A percentile compares a stretch with the other conserved stretches of the same genome.
phyloP scores from a whole-genome alignment of 1,140 invertebrate species.

The Hylyphantes graminicola region DNA sequence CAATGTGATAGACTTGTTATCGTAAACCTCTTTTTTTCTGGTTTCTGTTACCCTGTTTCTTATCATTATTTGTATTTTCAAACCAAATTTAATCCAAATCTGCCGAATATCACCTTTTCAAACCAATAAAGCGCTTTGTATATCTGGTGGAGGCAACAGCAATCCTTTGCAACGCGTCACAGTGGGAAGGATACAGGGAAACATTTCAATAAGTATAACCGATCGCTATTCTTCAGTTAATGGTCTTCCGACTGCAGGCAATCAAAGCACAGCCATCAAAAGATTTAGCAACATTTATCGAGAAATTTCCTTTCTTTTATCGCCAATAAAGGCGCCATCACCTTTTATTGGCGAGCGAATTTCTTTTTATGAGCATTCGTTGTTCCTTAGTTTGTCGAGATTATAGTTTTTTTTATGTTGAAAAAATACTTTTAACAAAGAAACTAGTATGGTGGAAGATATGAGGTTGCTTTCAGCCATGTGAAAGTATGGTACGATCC shows the following conservation, averaged over 20 bases:
- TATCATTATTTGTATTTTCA: too few relatives aligned
- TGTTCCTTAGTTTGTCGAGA: slow-evolving; percentile 21
- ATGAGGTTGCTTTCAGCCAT: background rate
- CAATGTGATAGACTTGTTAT: too few relatives aligned
- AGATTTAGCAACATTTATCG: slow-evolving; percentile 58
- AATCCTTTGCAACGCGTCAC: too few relatives aligned
- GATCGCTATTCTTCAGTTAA: slow-evolving; percentile 38
- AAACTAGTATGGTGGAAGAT: background rate
- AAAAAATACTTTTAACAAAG: slow-evolving; percentile 34
- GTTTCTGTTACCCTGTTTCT: too few relatives aligned
- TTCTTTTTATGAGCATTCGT: slow-evolving; percentile 41
- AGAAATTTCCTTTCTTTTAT: slow-evolving; percentile 56
- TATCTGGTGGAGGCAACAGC: too few relatives aligned
- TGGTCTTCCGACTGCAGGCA: slow-evolving; percentile 38
- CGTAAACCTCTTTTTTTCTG: too few relatives aligned
- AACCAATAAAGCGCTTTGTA: too few relatives aligned
- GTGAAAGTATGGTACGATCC: too few relatives aligned
- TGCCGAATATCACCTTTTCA: too few relatives aligned
- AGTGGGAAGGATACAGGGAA: background rate
- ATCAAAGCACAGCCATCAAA: slow-evolving; percentile 54
- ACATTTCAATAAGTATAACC: slow-evolving; percentile 45
- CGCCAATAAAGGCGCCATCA: slow-evolving; percentile 56
- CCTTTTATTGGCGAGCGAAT: slow-evolving; percentile 54
- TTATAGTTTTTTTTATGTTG: slow-evolving; percentile 32
- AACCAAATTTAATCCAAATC: too few relatives aligned